Conservation (phyloP, 23 tunicate genomes). For the Ascidia mentula region DNA sequence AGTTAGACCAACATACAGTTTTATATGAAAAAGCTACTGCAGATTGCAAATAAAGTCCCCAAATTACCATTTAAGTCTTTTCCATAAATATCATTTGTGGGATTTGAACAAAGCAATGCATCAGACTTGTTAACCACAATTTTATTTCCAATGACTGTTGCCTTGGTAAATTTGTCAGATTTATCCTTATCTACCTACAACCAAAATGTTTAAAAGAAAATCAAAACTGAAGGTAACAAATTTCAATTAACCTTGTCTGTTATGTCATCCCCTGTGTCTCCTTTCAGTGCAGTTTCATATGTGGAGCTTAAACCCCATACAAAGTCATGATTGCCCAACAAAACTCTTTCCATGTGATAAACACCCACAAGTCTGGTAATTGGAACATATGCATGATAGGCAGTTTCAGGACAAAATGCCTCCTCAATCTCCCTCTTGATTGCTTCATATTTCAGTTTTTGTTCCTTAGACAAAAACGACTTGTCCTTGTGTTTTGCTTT, state of each 20-base stretch:
- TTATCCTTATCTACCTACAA: neutral
- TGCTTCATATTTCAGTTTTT: conserved; percentile 6
- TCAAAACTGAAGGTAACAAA: neutral
- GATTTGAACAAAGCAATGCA: neutral
- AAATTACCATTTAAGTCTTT: conserved; percentile 45
- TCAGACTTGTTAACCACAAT: conserved; percentile 38
- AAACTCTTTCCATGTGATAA: conserved; percentile 63
- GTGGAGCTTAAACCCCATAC: conserved; percentile 46
- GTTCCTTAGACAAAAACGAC: neutral
- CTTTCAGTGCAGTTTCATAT: conserved; percentile 19
- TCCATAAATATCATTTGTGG: neutral
- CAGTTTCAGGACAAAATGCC: conserved; percentile 73
- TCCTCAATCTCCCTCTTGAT: conserved; percentile 25
- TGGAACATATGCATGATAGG: conserved; percentile 75
- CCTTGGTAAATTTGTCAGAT: neutral
- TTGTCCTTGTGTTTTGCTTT: no score
- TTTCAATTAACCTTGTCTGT: neutral
- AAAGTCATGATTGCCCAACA: conserved; percentile 38
- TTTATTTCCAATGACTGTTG: conserved; percentile 69
- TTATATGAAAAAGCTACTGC: no score
- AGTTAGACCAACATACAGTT: no score
- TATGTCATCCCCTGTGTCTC: neutral
- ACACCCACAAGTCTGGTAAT: conserved; percentile 74
- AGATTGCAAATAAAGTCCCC: no score
- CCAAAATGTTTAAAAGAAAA: neutral